Evolutionary conservation across 2,888 invertebrate genomes (phyloP).

Genomic region (Chromoteleia sp.): DNA sequence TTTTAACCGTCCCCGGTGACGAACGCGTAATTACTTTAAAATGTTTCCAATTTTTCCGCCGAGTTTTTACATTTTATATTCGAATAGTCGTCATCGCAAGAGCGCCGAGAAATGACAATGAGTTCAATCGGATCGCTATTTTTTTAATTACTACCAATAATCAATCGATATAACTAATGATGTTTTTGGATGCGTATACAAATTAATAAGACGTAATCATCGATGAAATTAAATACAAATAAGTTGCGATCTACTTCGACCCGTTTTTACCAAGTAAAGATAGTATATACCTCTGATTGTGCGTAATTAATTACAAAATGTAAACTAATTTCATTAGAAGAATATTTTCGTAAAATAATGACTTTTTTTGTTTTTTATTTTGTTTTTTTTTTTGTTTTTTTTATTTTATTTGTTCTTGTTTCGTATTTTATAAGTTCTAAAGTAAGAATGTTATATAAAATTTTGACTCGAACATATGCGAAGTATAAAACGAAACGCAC

Average conservation of each 20-base stretch:
- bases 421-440: not conserved
- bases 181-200: no score
- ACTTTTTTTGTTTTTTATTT: no score
- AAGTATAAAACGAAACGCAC: slow-evolving; percentile 10
- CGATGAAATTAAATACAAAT: no score
- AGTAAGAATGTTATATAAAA: not conserved
- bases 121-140: not conserved
- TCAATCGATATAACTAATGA: not conserved
- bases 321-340: no score
- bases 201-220: no score
- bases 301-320: not conserved
- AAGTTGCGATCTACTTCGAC: not conserved
- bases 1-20: slow-evolving; percentile 14
- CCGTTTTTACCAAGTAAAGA: not conserved
- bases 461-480: slow-evolving; percentile 1
- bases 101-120: not conserved
- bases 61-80: slow-evolving; percentile 5
- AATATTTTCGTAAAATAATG: no score
- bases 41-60: slow-evolving; percentile 26
- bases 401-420: not conserved
- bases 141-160: not conserved
- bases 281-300: not conserved
- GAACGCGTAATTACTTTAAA: slow-evolving; percentile 19
- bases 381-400: not conserved
- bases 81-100: slow-evolving; percentile 10